These are phyloP conservation scores for Neodontobutis hainanensis DNA, from an alignment of 2,113 vertebrate species.

Conservation along the genomic window DNA sequence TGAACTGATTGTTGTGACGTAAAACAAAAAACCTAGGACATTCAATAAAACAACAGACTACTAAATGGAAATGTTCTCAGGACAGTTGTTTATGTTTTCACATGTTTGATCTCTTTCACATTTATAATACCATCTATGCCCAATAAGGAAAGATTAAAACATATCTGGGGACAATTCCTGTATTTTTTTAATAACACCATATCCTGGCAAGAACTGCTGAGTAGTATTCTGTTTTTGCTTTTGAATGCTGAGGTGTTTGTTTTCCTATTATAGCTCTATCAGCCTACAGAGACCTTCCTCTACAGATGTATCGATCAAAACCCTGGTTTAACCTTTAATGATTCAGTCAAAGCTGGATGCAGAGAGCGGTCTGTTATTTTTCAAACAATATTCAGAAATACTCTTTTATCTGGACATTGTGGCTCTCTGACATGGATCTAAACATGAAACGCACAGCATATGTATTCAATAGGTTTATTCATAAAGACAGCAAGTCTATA, in stretches of 20 bases:
- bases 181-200: too few species aligned
- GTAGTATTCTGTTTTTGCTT: background rate
- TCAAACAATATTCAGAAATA: background rate
- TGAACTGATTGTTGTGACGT: too few species aligned
- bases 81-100: too few species aligned
- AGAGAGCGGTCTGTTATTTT: slow-evolving; percentile 1
- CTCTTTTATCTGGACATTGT: background rate
- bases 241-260: slow-evolving; percentile 16
- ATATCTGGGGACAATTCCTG: background rate
- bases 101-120: too few species aligned
- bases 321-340: slow-evolving; percentile 34
- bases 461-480: background rate
- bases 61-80: too few species aligned
- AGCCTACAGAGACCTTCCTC: slow-evolving; percentile 13
- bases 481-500: too few species aligned
- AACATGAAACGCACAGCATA: background rate
- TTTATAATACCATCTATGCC: too few species aligned
- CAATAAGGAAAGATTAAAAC: too few species aligned
- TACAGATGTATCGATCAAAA: slow-evolving; percentile 26
- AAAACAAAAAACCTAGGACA: too few species aligned
- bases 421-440: background rate
- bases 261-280: slow-evolving; percentile 25
- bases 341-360: slow-evolving; percentile 21
- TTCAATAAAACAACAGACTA: too few species aligned
- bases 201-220: background rate